These are phyloP conservation scores for Isaurus tuberculatus DNA, from an alignment of 92 coral and sea anemone species.

Conservation along the genomic window DNA sequence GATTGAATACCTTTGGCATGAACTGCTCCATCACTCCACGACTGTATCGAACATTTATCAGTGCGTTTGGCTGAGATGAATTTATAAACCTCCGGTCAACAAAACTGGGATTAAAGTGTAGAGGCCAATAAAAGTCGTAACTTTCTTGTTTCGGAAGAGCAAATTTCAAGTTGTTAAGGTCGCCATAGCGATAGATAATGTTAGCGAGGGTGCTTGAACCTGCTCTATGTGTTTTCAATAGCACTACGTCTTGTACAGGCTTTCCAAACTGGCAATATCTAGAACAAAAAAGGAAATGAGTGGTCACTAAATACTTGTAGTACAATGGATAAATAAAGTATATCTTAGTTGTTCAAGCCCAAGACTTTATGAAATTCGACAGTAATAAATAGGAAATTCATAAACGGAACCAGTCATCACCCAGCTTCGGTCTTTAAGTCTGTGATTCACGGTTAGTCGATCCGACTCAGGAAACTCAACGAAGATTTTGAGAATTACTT, in stretches of 20 bases:
- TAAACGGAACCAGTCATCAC: background rate
- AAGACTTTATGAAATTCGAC: background rate
- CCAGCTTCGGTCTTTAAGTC: slow-evolving; percentile 6
- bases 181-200: slow-evolving; percentile 91
- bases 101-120: slow-evolving; percentile 87
- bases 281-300: background rate
- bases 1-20: slow-evolving; percentile 92
- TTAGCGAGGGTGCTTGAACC: slow-evolving; percentile 85
- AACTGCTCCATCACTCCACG: slow-evolving; percentile 68
- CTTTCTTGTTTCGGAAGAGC: slow-evolving; percentile 85
- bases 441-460: background rate
- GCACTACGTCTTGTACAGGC: slow-evolving; percentile 66
- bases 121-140: slow-evolving; percentile 90
- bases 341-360: too few species aligned
- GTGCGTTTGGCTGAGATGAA: slow-evolving; percentile 65
- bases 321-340: too few species aligned
- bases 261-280: slow-evolving; percentile 26
- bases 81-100: slow-evolving; percentile 76
- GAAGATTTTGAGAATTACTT: too few species aligned
- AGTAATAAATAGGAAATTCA: background rate
- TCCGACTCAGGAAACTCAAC: background rate
- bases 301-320: too few species aligned
- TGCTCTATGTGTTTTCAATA: slow-evolving; percentile 76
- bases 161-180: slow-evolving; percentile 82
- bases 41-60: slow-evolving; percentile 74